Evolutionary conservation across 2,888 invertebrate genomes (phyloP).

Genomic region (Idaea biselata): DNA sequence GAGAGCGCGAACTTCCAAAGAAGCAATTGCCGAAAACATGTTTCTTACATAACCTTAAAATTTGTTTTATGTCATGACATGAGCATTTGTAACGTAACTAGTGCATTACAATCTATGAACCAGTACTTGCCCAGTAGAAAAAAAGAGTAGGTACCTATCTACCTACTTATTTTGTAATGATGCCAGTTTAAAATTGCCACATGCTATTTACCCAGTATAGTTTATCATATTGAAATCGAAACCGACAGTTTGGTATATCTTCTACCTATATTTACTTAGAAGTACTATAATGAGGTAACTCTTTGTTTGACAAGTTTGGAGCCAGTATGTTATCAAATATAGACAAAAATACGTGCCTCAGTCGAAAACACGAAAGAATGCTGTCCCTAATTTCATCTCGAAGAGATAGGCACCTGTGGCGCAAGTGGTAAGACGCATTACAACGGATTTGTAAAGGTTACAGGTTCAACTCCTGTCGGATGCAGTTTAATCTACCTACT

Average conservation of each 20-base stretch:
- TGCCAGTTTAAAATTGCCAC: neutral
- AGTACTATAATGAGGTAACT: slow-evolving; percentile 7
- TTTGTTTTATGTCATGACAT: neutral
- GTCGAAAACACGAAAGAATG: no score
- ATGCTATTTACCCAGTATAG: neutral
- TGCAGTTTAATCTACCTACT: no score
- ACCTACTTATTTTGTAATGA: neutral
- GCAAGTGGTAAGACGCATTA: no score
- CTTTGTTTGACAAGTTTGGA: slow-evolving; percentile 15
- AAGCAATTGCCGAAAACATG: neutral
- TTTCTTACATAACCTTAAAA: neutral
- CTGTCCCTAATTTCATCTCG: no score
- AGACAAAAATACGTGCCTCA: slow-evolving; percentile 6
- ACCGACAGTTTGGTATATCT: slow-evolving; percentile 10
- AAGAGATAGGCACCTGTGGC: no score
- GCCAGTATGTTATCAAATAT: slow-evolving; percentile 14
- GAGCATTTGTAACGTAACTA: neutral
- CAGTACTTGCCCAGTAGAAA: neutral
- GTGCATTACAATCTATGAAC: neutral
- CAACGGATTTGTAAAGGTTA: no score
- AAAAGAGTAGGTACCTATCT: neutral
- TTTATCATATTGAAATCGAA: slow-evolving; percentile 10
- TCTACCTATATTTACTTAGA: slow-evolving; percentile 16
- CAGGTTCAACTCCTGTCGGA: no score
- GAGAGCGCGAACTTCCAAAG: neutral